phyloP scores from a whole-genome alignment of 30 jellyfish, hydroid and myxozoan genomes.

The Aurelia coerulea region DNA sequence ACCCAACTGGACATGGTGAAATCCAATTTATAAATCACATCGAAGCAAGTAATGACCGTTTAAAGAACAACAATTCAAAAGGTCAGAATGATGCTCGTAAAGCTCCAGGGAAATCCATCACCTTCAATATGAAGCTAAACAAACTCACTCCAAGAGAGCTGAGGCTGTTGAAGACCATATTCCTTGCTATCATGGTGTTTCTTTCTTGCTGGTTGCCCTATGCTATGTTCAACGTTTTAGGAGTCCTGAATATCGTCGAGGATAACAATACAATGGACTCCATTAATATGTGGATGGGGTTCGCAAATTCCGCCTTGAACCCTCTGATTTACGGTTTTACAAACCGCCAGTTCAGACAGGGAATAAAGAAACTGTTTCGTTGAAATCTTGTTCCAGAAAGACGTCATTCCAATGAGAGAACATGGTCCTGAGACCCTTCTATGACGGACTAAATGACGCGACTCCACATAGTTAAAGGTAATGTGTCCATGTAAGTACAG shows the following conservation, averaged over 20 bases:
- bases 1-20: too few species aligned
- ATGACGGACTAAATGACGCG: too few species aligned
- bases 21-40: too few species aligned
- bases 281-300: conserved; percentile 92
- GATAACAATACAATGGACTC: conserved; percentile 67
- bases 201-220: conserved; percentile 86
- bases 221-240: conserved; percentile 56
- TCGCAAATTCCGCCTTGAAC: conserved; percentile 78
- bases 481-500: too few species aligned
- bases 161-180: conserved; percentile 56
- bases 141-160: conserved; percentile 16
- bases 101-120: background rate
- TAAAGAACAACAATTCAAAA: too few species aligned
- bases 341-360: conserved; percentile 75
- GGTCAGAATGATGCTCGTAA: too few species aligned
- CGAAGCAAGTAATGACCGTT: too few species aligned
- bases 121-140: background rate
- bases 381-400: too few species aligned
- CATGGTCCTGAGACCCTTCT: too few species aligned
- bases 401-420: too few species aligned
- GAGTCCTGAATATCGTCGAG: conserved; percentile 24
- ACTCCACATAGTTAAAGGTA: too few species aligned
- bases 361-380: conserved; percentile 24
- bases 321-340: conserved; percentile 82
- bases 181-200: conserved; percentile 64